Evolutionary conservation across 2,888 invertebrate genomes (phyloP), one percentile per base, ranked within the genome.

Genomic region (Lymantria monacha): DNA sequence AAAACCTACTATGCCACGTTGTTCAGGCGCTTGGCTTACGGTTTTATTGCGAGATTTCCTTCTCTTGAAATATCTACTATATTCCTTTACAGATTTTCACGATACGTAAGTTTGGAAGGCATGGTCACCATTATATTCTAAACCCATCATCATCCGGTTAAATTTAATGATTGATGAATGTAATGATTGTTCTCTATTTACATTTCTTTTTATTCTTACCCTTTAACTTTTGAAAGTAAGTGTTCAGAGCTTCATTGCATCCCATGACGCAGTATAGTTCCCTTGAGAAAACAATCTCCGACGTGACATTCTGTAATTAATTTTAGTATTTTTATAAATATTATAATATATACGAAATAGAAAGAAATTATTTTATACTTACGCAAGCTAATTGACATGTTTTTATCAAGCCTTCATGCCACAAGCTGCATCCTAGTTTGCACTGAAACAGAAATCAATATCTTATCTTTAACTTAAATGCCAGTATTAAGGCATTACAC

Each of bases 331-430:
- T 12, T n/a, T 15, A 42, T 47, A 12, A 12, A n/a, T 38, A 9
- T 38, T 38, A 38, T n/a, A n/a, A n/a, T 38, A n/a, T 2, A 11
- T 38, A 38, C n/a, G 7, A 9, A 1, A n/a, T 7, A 38, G n/a
- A n/a, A 38, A 38, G 7, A 38, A 12, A 31, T 2, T 7, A 9
- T 5, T 15, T 7, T 9, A 44, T 30, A 96, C 97, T 96, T 92
- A 97, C 97, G 84, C 97, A 97, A 81, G 95, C 94, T 69, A 93
- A 93, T 83, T 95, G 95, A 76, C 97, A 97, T 42, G 96, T 94
- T 46, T 94, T 93, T 72, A 94, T 93, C 67, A 97, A 85, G 33
- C 96, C 96, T 69, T 92, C 92, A 77, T 93, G 93, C 97, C 96
- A 97, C 59, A 95, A 87, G 69, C 93, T 93, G 85, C 97, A 97